phyloP scores from a whole-genome alignment of 2,113 vertebrate genomes.

The Acinonyx jubatus region DNA sequence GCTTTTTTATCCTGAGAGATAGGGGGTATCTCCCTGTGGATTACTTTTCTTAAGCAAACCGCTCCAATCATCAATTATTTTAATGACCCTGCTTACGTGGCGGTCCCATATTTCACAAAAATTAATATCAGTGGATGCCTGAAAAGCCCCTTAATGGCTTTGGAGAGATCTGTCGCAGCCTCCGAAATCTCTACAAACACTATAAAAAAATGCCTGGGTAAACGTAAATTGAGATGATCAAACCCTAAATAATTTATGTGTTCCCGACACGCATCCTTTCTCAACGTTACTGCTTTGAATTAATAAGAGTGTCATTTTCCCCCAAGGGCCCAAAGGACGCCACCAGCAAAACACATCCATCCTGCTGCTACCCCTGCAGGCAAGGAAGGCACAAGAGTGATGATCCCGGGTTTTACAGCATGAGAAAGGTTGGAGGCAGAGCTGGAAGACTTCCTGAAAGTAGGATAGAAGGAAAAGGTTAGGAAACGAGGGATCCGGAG shows the following conservation, averaged over 20 bases:
- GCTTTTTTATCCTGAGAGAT: not conserved
- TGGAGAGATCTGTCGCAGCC: not conserved
- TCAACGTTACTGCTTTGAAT: slow-evolving; percentile 45
- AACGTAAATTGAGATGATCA: slow-evolving; percentile 39
- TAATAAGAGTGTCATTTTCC: not conserved
- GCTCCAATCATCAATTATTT: slow-evolving; percentile 59
- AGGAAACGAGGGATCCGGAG: not conserved
- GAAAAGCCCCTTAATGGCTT: slow-evolving; percentile 25
- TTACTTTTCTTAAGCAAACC: slow-evolving; percentile 29
- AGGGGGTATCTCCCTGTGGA: not conserved
- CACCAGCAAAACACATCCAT: slow-evolving; percentile 46
- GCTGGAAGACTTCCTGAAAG: slow-evolving; percentile 12
- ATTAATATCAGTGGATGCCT: slow-evolving; percentile 41
- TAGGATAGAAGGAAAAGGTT: not conserved
- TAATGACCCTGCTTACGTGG: slow-evolving; percentile 23
- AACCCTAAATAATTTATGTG: slow-evolving; percentile 59
- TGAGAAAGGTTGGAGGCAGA: slow-evolving; percentile 36
- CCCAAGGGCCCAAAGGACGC: not conserved
- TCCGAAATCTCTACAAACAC: slow-evolving; percentile 42
- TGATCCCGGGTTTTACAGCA: slow-evolving; percentile 42
- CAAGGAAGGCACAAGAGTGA: slow-evolving; percentile 32
- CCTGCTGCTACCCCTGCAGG: not conserved
- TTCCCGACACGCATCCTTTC: slow-evolving; percentile 42
- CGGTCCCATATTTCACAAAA: slow-evolving; percentile 64
- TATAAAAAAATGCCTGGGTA: not conserved